A percentile compares a stretch with the other conserved stretches of the same genome.
These are phyloP conservation scores for Indri indri DNA, from an alignment of 2,113 vertebrate species.

Conservation along the genomic window DNA sequence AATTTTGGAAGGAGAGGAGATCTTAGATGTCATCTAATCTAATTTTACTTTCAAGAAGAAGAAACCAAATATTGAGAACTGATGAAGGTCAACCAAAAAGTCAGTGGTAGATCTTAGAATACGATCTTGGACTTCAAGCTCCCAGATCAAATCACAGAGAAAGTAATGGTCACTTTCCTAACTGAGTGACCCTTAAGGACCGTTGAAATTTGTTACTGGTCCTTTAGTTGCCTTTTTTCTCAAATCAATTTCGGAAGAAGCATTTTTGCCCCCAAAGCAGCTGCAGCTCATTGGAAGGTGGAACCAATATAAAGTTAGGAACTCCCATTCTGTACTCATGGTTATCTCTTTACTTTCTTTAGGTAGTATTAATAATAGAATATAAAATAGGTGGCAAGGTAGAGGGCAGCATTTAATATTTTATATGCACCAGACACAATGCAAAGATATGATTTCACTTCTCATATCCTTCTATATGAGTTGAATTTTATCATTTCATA, in stretches of 20 bases:
- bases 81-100: conserved; percentile 1
- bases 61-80: conserved; percentile 31
- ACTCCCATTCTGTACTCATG: background rate
- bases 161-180: background rate
- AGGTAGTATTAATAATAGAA: background rate
- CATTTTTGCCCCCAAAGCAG: background rate
- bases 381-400: background rate
- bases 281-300: background rate
- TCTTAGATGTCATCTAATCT: background rate
- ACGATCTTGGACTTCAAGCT: background rate
- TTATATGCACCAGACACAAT: background rate
- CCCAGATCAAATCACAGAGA: conserved; percentile 20
- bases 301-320: background rate
- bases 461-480: background rate
- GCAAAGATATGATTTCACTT: background rate
- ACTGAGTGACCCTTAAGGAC: background rate
- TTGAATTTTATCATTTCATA: conserved; percentile 2
- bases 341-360: conserved; percentile 2
- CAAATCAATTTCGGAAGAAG: background rate
- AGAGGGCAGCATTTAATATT: background rate
- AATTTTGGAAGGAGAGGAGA: conserved; percentile 15
- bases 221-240: background rate
- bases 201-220: background rate
- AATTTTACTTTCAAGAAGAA: conserved; percentile 38
- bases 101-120: conserved; percentile 9